A percentile compares a stretch with the other conserved stretches of the same genome.
These are phyloP conservation scores for Cottus gobio DNA, from an alignment of 2,113 vertebrate species.

Conservation along the genomic window DNA sequence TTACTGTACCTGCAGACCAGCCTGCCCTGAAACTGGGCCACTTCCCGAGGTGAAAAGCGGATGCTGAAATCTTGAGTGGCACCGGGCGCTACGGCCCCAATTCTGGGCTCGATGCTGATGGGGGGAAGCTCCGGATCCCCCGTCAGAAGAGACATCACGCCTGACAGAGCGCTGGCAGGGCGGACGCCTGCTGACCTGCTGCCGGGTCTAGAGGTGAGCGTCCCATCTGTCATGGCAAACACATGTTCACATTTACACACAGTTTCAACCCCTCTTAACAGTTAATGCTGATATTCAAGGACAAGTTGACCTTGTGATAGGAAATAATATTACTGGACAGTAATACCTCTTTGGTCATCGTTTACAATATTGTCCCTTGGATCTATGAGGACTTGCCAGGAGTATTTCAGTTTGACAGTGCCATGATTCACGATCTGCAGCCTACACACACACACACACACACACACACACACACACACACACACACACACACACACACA, in stretches of 20 bases:
- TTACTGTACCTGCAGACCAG: slow-evolving; percentile 88
- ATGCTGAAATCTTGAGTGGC: slow-evolving; percentile 81
- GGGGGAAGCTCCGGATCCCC: not conserved
- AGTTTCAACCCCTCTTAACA: not conserved
- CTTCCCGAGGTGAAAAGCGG: slow-evolving; percentile 84
- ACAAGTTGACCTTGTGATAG: not conserved
- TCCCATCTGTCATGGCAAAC: slow-evolving; percentile 22
- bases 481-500: not conserved
- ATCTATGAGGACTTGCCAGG: slow-evolving; percentile 79
- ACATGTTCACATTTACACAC: not conserved
- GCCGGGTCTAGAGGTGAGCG: slow-evolving; percentile 29
- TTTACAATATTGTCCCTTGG: slow-evolving; percentile 38
- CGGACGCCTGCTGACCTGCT: slow-evolving; percentile 43
- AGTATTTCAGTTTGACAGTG: slow-evolving; percentile 84
- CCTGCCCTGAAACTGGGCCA: slow-evolving; percentile 80
- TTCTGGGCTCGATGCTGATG: slow-evolving; percentile 85
- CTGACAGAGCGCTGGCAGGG: slow-evolving; percentile 61
- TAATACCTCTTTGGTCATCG: slow-evolving; percentile 62
- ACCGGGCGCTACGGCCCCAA: slow-evolving; percentile 79
- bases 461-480: not conserved
- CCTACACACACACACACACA: slow-evolving; percentile 55
- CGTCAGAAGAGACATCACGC: slow-evolving; percentile 42
- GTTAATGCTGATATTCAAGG: not conserved
- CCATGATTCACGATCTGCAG: slow-evolving; percentile 84
- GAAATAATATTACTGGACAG: not conserved